Evolutionary conservation across 2,888 invertebrate genomes (phyloP), one percentile per base, ranked within the genome.

Genomic region (Melikaiella ostensackeni): DNA sequence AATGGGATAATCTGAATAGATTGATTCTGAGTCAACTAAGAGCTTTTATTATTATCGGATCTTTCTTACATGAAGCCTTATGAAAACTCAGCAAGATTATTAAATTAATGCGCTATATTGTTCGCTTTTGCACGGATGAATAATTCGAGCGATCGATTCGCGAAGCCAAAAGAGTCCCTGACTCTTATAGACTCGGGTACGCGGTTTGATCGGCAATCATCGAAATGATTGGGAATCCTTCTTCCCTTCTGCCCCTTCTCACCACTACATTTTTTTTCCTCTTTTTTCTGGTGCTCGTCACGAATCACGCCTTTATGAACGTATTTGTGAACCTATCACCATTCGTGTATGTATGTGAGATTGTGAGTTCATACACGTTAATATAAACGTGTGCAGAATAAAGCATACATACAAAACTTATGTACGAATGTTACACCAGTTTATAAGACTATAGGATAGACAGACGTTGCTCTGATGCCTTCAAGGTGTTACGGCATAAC

Each of bases 401-500:
- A 64, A 64, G 70, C 76, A 76, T 75, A 80, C 75, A 75, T 62
- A 78, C 64, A 46, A 75, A 64, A 59, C 19, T 79, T 50, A 75
- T 80, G 79, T 75, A 75, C 66, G 75, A 77, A 78, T 75, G 64
- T 79, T 78, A 78, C 75, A 82, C 79, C 78, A 80, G 79, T 82
- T 79, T 82, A 79, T 78, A 73, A 73, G 63, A 77, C 75, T 78
- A 75, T 78, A 63, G 66, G 62, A 70, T 76, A 73, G 79, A 38
- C 77, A 62, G 75, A 80, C 79, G 66, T 64, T 80, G 75, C 27
- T 59, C 59, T 70, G 78, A 89, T 89, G 88, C 89, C 89, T 89
- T 76, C 81, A 82, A 89, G 89, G 89, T 89, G 89, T 89, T 89
- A 88, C 87, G 88, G 88, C 87, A 87, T 86, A 88, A 86, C 87